A percentile compares a stretch with the other conserved stretches of the same genome.
Conservation (phyloP, 2,888 invertebrate species). For the Mythimna vitellina region DNA sequence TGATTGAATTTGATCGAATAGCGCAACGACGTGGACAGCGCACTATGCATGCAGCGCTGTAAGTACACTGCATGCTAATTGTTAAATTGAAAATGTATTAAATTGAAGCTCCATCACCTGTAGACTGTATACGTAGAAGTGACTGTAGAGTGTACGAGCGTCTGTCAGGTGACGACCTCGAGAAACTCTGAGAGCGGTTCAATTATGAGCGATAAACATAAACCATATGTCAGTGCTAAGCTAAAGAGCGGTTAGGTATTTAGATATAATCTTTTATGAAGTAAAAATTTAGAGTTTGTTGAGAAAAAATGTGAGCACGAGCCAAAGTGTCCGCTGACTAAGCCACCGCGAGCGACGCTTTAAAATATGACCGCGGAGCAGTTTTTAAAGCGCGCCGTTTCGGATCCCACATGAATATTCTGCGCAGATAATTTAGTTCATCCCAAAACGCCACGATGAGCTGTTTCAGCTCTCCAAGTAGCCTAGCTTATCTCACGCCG, state of each 20-base stretch:
- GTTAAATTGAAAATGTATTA: slow-evolving; percentile 5
- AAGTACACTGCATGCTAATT: not conserved
- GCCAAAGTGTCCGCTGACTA: not conserved
- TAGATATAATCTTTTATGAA: not conserved
- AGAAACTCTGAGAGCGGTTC: not conserved
- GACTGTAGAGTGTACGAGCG: not conserved
- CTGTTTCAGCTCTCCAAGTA: slow-evolving; percentile 2
- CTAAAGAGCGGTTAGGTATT: not conserved
- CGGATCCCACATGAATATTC: slow-evolving; percentile 50
- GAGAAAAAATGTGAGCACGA: too few relatives aligned
- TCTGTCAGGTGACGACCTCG: not conserved
- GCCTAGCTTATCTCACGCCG: slow-evolving; percentile 14
- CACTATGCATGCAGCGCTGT: not conserved
- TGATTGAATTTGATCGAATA: not conserved
- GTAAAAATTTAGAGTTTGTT: not conserved
- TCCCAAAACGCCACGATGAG: slow-evolving; percentile 28
- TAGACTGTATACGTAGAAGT: not conserved
- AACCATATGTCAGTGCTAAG: not conserved
- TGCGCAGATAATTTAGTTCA: slow-evolving; percentile 45
- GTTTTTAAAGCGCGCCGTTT: slow-evolving; percentile 35
- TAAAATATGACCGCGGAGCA: slow-evolving; percentile 27
- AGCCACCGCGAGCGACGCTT: not conserved
- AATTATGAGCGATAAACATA: not conserved
- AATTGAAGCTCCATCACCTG: slow-evolving; percentile 2
- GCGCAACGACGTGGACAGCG: not conserved